Conservation (phyloP, 2,113 vertebrate species). For the Tapirus terrestris region DNA sequence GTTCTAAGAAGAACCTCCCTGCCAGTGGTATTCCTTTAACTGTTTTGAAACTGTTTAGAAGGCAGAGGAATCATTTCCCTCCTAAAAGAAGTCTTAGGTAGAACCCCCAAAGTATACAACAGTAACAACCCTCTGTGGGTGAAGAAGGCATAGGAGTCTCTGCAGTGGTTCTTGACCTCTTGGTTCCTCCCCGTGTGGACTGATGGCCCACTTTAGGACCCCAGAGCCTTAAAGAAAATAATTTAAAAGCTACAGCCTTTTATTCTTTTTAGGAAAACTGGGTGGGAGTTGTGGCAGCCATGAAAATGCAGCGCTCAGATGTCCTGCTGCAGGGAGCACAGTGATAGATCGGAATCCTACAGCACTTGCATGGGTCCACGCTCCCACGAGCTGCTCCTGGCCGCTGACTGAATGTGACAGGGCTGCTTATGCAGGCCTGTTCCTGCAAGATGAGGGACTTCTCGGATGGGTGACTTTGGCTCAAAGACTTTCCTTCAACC, state of each 20-base stretch:
- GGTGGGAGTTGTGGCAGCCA: fast-evolving
- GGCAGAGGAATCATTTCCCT: background rate
- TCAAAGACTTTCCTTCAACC: background rate
- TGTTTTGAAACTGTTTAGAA: background rate
- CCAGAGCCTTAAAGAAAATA: background rate
- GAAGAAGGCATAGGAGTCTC: background rate
- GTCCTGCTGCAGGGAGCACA: background rate
- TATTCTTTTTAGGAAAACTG: background rate
- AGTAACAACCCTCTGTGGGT: background rate
- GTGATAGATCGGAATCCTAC: background rate
- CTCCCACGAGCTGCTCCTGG: background rate
- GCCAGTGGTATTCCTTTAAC: background rate
- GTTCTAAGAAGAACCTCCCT: background rate
- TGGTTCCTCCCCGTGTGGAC: background rate
- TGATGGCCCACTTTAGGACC: background rate
- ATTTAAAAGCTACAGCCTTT: background rate
- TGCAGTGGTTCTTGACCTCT: background rate
- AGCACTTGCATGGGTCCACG: background rate
- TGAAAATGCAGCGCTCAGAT: no score
- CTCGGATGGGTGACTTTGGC: background rate
- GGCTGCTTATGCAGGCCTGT: background rate
- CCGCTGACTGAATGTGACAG: background rate
- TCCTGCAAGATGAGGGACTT: background rate
- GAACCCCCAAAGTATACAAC: background rate
- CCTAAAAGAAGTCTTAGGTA: background rate